Percentiles rank a stretch among this genome's conserved stretches.
Conservation (phyloP, 2,113 vertebrate species). For the Piaya cayana region DNA sequence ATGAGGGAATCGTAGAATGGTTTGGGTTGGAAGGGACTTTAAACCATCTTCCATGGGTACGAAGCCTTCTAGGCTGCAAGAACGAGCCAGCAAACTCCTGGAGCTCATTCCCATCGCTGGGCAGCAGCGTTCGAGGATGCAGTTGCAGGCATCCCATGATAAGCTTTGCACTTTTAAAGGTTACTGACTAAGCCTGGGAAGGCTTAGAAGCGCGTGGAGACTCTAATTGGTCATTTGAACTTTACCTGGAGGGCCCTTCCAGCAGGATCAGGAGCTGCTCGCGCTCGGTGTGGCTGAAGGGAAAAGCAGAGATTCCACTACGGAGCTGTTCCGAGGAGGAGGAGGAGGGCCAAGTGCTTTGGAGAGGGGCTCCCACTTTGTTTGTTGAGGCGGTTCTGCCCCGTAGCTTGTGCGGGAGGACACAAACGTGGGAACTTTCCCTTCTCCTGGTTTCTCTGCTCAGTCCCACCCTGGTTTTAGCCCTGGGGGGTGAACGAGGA, state of each 20-base stretch:
- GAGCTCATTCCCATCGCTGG: rapidly evolving
- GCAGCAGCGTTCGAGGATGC: background rate
- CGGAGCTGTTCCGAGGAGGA: background rate
- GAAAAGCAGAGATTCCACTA: background rate
- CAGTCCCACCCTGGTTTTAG: too few species aligned
- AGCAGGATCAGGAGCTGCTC: background rate
- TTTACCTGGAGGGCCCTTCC: background rate
- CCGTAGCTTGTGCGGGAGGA: background rate
- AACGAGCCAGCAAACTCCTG: background rate
- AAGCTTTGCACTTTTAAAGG: background rate
- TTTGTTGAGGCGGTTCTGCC: background rate
- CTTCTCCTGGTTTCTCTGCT: background rate
- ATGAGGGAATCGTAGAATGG: too few species aligned
- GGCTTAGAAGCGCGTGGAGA: background rate
- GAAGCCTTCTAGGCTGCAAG: too few species aligned
- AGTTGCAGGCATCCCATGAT: background rate
- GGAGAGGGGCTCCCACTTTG: rapidly evolving
- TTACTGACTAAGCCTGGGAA: background rate
- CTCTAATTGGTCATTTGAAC: background rate
- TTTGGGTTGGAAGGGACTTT: too few species aligned
- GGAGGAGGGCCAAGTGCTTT: background rate
- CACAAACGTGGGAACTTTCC: rapidly evolving
- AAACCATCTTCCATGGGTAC: too few species aligned
- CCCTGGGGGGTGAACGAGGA: background rate
- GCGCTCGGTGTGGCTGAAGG: background rate